Evolutionary conservation across 2,113 vertebrate genomes (phyloP), one percentile per base, ranked within the genome.

Genomic region (Odontesthes bonariensis): DNA sequence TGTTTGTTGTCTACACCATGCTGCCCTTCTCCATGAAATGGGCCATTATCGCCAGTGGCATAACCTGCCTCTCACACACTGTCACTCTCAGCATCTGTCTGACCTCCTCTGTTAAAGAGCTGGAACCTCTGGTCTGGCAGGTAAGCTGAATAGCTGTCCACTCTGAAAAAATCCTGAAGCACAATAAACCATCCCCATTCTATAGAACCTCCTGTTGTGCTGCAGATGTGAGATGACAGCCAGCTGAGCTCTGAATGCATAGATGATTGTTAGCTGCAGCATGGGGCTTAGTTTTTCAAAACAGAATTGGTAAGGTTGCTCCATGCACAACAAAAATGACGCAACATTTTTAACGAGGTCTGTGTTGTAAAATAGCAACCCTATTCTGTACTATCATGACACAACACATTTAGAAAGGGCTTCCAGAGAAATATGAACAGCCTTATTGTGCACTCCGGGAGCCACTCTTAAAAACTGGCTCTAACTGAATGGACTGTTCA

Each of bases 1-100:
- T 99, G 86, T 98, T 99, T 60, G 97, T 99, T 77, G 96, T 97
- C n/a, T 99, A 98, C 93, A 99, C 98, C 88, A 99, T 99, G 98
- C 95, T 99, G 86, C 97, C 98, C 60, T 99, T 99, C 95, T 96
- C 96, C 91, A 99, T 99, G 98, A 91, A 96, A 71, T 96, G 95
- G 0, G 97, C 98, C 72, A 89, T 98, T 77, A 94, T 98, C 0
- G 96, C 98, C 92, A 98, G 97, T 0, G 81, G 95, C 66, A 73
- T 99, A 90, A 98, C 97, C 73, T 96, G 97, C 68, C 90, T 95
- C 0, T 99, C 98, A 3, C 98, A 99, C 93, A 98, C 97, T 3
- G 79, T 98, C 51, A 96, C 98, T 89, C 95, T 99, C 69, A 98
- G 95, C 32, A 40, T 95, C 91, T 98, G 94, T 77, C 92, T 98